Evolutionary conservation across 2,888 invertebrate species (phyloP).

Genomic region (Napeogenes inachia): DNA sequence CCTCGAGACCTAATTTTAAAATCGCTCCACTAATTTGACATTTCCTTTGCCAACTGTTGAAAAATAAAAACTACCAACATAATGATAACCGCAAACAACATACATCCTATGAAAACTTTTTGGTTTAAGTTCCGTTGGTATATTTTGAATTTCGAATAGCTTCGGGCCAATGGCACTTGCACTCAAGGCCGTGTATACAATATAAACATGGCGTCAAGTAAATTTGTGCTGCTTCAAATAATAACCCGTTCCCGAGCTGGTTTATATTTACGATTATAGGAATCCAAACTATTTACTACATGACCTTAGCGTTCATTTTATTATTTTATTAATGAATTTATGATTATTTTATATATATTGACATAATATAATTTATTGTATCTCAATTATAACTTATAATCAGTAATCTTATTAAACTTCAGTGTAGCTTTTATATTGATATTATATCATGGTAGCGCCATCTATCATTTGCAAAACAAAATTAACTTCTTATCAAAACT

Average conservation of each 20-base stretch:
- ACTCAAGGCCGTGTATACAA: constrained; percentile 53
- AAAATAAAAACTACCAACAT: constrained; percentile 27
- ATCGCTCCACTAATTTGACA: constrained; percentile 44
- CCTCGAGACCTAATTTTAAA: constrained; percentile 36
- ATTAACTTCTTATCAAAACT: too few relatives aligned
- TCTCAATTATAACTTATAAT: too few relatives aligned
- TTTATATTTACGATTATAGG: constrained; percentile 48
- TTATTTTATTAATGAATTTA: too few relatives aligned
- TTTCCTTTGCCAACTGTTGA: constrained; percentile 51
- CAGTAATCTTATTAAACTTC: too few relatives aligned
- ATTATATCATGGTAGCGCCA: too few relatives aligned
- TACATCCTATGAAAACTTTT: constrained; percentile 16
- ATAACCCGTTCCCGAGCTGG: constrained; percentile 40
- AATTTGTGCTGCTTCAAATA: constrained; percentile 35
- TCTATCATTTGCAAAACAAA: too few relatives aligned
- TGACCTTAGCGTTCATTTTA: too few relatives aligned
- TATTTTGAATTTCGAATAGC: constrained; percentile 32
- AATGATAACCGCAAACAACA: constrained; percentile 27
- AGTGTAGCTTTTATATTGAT: too few relatives aligned
- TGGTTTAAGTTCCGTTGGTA: constrained; percentile 21
- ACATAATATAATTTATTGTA: too few relatives aligned
- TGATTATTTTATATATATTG: too few relatives aligned
- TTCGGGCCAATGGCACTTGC: constrained; percentile 54
- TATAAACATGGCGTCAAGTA: constrained; percentile 45
- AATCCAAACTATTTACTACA: constrained; percentile 27